Evolutionary conservation across 2,797 vertebrate genomes (phyloP).

Genomic region (Denticeps clupeoides): DNA sequence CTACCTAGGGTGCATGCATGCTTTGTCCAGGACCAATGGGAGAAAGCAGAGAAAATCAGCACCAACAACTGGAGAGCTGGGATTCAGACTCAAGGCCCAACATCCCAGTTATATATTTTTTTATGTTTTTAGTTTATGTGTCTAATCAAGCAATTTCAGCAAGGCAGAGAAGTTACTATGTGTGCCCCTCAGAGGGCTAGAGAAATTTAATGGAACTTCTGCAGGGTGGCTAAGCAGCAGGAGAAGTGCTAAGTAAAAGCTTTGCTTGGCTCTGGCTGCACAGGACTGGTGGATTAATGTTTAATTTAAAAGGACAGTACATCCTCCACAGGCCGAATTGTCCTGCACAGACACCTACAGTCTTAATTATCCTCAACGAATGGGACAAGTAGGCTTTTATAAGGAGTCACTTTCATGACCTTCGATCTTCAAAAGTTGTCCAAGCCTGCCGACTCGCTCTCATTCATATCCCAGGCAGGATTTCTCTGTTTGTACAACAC

Average conservation of each 20-base stretch:
- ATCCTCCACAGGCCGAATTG: conserved; percentile 14
- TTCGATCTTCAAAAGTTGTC: conserved; percentile 12
- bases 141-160: too few relatives aligned
- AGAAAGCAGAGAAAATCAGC: too few relatives aligned
- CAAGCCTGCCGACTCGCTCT: too few relatives aligned
- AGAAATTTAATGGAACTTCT: neutral
- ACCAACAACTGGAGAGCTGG: too few relatives aligned
- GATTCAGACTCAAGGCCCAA: too few relatives aligned
- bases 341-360: conserved; percentile 12
- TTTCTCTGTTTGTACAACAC: neutral
- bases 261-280: neutral
- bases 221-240: neutral
- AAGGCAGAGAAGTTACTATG: neutral
- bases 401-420: conserved; percentile 10
- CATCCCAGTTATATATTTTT: too few relatives aligned
- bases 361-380: conserved; percentile 23
- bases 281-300: conserved; percentile 24
- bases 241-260: neutral
- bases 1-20: too few relatives aligned
- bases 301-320: conserved; percentile 24
- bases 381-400: conserved; percentile 2
- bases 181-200: neutral
- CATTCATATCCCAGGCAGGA: conserved; percentile 6
- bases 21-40: too few relatives aligned
- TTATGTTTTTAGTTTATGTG: too few relatives aligned